phyloP scores from a whole-genome alignment of 1,140 invertebrate species.

The Habropoda laboriosa region DNA sequence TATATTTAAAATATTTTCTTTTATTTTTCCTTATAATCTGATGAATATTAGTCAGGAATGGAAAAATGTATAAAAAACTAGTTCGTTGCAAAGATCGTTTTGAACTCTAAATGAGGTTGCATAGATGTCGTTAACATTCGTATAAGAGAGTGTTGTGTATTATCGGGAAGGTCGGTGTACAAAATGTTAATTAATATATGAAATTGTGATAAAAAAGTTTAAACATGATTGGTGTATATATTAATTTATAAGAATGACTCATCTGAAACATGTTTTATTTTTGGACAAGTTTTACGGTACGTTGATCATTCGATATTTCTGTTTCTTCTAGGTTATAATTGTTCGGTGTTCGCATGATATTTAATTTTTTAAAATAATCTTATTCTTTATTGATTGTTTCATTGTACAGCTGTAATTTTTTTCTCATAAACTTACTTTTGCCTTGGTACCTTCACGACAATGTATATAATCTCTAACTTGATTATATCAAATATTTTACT shows the following conservation, averaged over 20 bases:
- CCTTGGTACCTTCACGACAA: background rate
- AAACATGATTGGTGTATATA: background rate
- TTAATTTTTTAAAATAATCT: slow-evolving; percentile 5
- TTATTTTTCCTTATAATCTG: background rate
- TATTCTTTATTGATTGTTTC: background rate
- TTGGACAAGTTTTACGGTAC: slow-evolving; percentile 27
- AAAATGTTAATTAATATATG: slow-evolving; percentile 15
- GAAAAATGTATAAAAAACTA: background rate
- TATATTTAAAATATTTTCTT: slow-evolving; percentile 1
- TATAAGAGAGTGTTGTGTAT: slow-evolving; percentile 3
- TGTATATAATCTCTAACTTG: background rate
- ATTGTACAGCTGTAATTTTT: background rate
- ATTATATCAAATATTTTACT: background rate
- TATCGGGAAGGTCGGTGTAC: background rate
- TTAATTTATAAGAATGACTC: background rate
- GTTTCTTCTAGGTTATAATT: slow-evolving; percentile 43
- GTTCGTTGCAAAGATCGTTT: background rate
- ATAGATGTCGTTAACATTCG: slow-evolving; percentile 44
- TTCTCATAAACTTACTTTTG: background rate
- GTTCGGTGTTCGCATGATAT: background rate
- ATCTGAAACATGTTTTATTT: background rate
- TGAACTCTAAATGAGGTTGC: slow-evolving; percentile 85
- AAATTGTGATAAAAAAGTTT: slow-evolving; percentile 5
- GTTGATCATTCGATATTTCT: background rate
- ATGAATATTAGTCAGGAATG: background rate